A percentile compares a stretch with the other conserved stretches of the same genome.
Conservation (phyloP, 2,888 invertebrate species). For the Synanthedon vespiformis region DNA sequence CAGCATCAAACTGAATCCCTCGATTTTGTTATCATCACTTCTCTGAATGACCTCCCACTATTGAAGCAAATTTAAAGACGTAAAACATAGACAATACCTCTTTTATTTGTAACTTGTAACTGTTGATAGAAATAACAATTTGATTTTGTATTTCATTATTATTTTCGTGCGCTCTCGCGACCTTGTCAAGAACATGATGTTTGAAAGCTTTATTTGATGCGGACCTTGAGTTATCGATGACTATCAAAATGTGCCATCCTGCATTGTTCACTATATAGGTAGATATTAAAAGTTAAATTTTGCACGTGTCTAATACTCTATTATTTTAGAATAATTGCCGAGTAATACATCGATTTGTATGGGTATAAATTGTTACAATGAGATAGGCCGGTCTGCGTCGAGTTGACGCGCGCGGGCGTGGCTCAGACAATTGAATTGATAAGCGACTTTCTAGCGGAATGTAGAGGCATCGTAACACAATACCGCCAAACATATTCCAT, state of each 20-base stretch:
- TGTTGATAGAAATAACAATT: slow-evolving; percentile 21
- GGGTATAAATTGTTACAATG: slow-evolving; percentile 24
- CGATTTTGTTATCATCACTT: no score
- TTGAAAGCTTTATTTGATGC: slow-evolving; percentile 29
- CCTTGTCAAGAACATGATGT: slow-evolving; percentile 48
- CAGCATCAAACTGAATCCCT: no score
- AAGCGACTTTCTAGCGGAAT: slow-evolving; percentile 52
- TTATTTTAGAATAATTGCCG: no score
- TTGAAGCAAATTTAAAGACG: no score
- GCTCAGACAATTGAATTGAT: slow-evolving; percentile 60
- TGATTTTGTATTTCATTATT: slow-evolving; percentile 22
- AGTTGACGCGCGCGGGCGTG: slow-evolving; percentile 38
- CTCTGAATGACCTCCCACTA: no score
- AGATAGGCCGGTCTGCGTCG: slow-evolving; percentile 28
- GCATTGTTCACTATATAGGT: slow-evolving; percentile 28
- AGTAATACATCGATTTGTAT: background rate
- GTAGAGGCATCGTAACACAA: slow-evolving; percentile 9
- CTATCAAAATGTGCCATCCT: slow-evolving; percentile 48
- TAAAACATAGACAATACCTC: no score
- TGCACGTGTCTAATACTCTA: background rate
- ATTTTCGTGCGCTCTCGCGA: slow-evolving; percentile 19
- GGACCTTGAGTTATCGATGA: slow-evolving; percentile 52
- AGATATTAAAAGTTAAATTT: background rate
- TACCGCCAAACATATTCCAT: slow-evolving; percentile 4
- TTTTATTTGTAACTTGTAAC: slow-evolving; percentile 9